Evolutionary conservation across 2,888 invertebrate genomes (phyloP).

Genomic region (Rotaria sp.): DNA sequence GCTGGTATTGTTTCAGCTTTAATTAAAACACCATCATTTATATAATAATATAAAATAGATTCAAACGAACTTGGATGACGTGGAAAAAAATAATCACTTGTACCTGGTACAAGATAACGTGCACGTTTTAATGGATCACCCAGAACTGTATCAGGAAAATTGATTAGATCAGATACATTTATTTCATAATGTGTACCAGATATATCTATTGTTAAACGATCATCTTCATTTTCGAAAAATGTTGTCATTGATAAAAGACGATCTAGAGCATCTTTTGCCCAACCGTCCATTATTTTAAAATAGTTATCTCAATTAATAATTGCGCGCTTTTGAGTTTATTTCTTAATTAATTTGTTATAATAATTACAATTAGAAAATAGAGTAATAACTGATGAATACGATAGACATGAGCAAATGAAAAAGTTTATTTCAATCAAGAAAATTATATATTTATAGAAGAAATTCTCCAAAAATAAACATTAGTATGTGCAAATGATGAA

Average conservation of each 20-base stretch:
- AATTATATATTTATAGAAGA: too few relatives aligned
- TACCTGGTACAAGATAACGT: neutral
- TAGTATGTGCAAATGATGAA: too few relatives aligned
- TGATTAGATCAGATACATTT: neutral
- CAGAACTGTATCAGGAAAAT: neutral
- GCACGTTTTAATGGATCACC: constrained; percentile 17
- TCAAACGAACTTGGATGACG: constrained; percentile 14
- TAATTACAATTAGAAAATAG: too few relatives aligned
- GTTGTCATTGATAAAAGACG: neutral
- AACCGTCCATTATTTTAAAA: neutral
- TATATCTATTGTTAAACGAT: constrained; percentile 9
- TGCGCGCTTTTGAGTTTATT: neutral
- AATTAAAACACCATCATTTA: neutral
- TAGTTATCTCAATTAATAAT: neutral
- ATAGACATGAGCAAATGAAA: too few relatives aligned
- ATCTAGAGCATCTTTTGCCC: constrained; percentile 14
- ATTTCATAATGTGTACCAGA: constrained; percentile 19
- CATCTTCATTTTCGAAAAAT: constrained; percentile 13
- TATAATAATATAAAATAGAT: constrained; percentile 19
- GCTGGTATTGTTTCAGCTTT: constrained; percentile 4
- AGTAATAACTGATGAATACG: too few relatives aligned
- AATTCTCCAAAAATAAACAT: too few relatives aligned
- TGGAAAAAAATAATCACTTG: constrained; percentile 14
- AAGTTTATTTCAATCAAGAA: too few relatives aligned
- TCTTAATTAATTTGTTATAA: too few relatives aligned